Evolutionary conservation across 2,797 vertebrate genomes (phyloP).

Genomic region (Melopsittacus undulatus): DNA sequence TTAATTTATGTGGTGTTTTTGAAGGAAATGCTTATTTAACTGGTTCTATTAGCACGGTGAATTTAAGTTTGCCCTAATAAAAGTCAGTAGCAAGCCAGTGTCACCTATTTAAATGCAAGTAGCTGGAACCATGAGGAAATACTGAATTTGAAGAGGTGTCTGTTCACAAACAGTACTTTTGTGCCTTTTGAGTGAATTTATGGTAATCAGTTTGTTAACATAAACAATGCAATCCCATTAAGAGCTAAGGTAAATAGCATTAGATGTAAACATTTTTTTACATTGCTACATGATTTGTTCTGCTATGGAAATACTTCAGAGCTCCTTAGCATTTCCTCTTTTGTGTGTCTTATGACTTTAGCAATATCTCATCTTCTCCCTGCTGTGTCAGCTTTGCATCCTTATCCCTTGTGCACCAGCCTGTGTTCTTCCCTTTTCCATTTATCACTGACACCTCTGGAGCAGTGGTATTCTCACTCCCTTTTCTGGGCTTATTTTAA

Average conservation of each 20-base stretch:
- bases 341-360: not conserved
- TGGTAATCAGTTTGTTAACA: constrained; percentile 10
- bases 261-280: constrained; percentile 45
- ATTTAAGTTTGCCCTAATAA: not conserved
- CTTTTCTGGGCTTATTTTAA: not conserved
- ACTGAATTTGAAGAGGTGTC: not conserved
- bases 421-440: not conserved
- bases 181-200: constrained; percentile 32
- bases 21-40: constrained; percentile 21
- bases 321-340: not conserved
- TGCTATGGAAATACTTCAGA: constrained; percentile 16
- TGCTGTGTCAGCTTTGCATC: constrained; percentile 3
- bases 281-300: constrained; percentile 34
- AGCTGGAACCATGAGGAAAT: not conserved
- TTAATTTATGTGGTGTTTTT: constrained; percentile 39
- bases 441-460: not conserved
- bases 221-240: constrained; percentile 26
- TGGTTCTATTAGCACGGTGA: not conserved
- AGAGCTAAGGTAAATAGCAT: constrained; percentile 27
- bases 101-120: not conserved
- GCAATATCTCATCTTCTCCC: not conserved
- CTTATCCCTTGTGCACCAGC: not conserved
- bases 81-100: not conserved
- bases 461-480: not conserved
- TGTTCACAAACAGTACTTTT: not conserved